Evolutionary conservation across 2,797 vertebrate genomes (phyloP).

Genomic region (Lateolabrax maculatus): DNA sequence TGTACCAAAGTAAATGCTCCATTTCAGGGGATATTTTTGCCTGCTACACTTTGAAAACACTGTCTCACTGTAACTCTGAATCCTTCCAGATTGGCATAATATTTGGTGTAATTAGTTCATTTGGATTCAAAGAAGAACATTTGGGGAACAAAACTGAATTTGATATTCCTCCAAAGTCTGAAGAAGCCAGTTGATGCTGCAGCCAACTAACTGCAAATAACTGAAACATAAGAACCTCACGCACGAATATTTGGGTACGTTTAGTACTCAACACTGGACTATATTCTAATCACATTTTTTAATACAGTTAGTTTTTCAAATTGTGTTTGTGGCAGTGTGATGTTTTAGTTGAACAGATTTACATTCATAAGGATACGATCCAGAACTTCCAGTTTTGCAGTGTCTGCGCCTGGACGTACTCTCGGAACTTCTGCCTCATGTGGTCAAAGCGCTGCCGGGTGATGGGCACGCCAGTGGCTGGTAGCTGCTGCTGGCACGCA

Average conservation of each 20-base stretch:
- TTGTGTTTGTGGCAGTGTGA: not conserved
- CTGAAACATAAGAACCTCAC: not conserved
- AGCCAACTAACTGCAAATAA: not conserved
- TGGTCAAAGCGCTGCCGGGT: slow-evolving; percentile 96
- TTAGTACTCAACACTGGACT: not conserved
- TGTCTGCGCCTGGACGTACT: slow-evolving; percentile 92
- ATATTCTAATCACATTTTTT: not conserved
- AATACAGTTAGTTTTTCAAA: not conserved
- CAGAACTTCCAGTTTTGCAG: slow-evolving; percentile 99
- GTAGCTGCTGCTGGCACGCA: slow-evolving; percentile 95
- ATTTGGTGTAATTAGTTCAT: slow-evolving; percentile 22
- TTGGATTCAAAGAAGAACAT: slow-evolving; percentile 26
- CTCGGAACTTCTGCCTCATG: slow-evolving; percentile 95
- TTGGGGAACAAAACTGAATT: slow-evolving; percentile 11
- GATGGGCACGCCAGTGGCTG: slow-evolving; percentile 95
- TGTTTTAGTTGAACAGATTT: not conserved
- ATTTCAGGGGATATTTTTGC: not conserved
- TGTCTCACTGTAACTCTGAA: not conserved
- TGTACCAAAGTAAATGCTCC: not conserved
- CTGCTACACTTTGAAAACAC: not conserved
- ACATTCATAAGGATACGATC: slow-evolving; percentile 92
- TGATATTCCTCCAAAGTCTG: slow-evolving; percentile 26
- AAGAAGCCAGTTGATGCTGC: slow-evolving; percentile 9
- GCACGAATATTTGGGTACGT: not conserved
- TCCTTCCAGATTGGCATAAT: not conserved